Percentiles rank a stretch among this genome's conserved stretches.
Evolutionary conservation across 1,140 invertebrate genomes (phyloP).

Genomic region (Leucophenga varia): DNA sequence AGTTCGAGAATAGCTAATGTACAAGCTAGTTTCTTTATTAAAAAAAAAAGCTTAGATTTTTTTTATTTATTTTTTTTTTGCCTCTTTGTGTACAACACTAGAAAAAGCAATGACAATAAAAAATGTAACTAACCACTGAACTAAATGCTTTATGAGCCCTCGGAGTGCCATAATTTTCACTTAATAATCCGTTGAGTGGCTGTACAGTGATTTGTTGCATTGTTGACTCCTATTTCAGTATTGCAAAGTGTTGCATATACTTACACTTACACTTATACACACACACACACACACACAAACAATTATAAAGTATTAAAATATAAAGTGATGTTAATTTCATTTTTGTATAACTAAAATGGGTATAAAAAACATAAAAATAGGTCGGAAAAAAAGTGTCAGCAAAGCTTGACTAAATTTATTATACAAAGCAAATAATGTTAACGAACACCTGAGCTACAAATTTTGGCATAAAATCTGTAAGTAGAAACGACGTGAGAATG

Average conservation of each 20-base stretch:
- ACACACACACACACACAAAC: too few relatives aligned
- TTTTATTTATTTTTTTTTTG: too few relatives aligned
- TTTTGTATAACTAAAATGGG: conserved; percentile 29
- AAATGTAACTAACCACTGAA: conserved; percentile 45
- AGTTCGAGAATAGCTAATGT: conserved; percentile 1
- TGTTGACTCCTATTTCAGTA: neutral
- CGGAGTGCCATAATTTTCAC: conserved; percentile 53
- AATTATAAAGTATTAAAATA: conserved; percentile 52
- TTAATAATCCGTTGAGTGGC: conserved; percentile 54
- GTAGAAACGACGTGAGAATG: too few relatives aligned
- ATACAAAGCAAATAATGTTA: too few relatives aligned
- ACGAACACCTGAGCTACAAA: too few relatives aligned
- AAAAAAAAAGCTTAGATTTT: neutral
- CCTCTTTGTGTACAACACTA: too few relatives aligned
- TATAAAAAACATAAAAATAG: neutral
- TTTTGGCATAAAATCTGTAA: too few relatives aligned
- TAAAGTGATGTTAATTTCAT: conserved; percentile 53
- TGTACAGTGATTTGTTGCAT: conserved; percentile 40
- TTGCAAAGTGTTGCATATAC: neutral
- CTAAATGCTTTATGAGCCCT: conserved; percentile 52
- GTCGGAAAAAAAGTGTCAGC: too few relatives aligned
- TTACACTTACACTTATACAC: too few relatives aligned
- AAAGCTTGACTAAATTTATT: too few relatives aligned
- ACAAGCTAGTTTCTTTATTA: neutral
- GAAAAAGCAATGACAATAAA: conserved; percentile 44